These are phyloP conservation scores for Hydractinia symbiolongicarpus DNA, from an alignment of 30 jellyfish, hydroid and myxozoan genomes.

Conservation along the genomic window DNA sequence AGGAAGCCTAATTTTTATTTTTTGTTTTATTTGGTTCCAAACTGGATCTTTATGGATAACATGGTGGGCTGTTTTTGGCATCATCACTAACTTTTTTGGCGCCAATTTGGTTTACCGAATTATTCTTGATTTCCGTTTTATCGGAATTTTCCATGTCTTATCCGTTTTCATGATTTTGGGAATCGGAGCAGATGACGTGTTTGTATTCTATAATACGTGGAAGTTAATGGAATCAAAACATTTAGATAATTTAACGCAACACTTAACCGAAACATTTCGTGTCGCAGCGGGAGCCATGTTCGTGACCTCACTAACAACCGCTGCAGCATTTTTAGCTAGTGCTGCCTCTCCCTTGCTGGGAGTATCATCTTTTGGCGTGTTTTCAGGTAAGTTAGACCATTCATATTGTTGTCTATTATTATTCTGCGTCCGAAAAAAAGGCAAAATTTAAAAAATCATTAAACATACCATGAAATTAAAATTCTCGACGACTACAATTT, in stretches of 20 bases:
- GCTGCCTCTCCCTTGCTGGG: conserved; percentile 96
- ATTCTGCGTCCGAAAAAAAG: too few species aligned
- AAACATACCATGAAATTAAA: too few species aligned
- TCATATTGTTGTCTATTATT: too few species aligned
- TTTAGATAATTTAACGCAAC: conserved; percentile 54
- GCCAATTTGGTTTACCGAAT: conserved; percentile 86
- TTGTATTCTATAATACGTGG: conserved; percentile 93
- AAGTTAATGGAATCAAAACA: conserved; percentile 66
- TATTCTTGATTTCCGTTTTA: conserved; percentile 69
- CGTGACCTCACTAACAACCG: conserved; percentile 91
- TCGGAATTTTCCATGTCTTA: conserved; percentile 88
- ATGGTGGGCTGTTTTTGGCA: conserved; percentile 89
- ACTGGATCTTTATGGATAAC: conserved; percentile 96
- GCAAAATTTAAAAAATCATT: too few species aligned
- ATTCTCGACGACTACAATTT: too few species aligned
- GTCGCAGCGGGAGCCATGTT: conserved; percentile 98
- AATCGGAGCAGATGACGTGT: conserved; percentile 93
- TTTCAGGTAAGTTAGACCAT: conserved; percentile 58
- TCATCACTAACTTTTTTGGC: conserved; percentile 82
- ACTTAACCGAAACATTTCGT: conserved; percentile 82
- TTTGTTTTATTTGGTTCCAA: conserved; percentile 81
- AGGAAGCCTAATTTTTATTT: conserved; percentile 80
- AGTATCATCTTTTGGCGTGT: conserved; percentile 92
- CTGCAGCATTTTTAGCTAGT: conserved; percentile 95
- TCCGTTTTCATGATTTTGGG: conserved; percentile 90